Percentiles rank a stretch among this genome's conserved stretches.
Conservation (phyloP, 1,140 invertebrate genomes). For the Thrips palmi region DNA sequence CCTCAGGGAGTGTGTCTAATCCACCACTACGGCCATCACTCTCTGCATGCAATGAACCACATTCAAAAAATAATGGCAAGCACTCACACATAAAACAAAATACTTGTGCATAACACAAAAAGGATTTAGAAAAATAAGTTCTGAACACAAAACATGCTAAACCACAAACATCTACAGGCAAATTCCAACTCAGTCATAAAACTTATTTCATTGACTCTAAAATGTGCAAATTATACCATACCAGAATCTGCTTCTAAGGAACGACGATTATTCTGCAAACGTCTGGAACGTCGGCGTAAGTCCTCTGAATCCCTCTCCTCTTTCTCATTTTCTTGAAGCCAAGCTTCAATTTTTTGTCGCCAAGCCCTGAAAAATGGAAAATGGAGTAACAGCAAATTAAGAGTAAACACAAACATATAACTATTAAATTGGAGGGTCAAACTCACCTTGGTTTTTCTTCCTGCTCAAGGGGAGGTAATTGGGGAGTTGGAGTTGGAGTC, state of each 20-base stretch:
- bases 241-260: conserved; percentile 67
- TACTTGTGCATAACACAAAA: background rate
- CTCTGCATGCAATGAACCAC: conserved; percentile 28
- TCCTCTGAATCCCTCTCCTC: conserved; percentile 54
- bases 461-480: conserved; percentile 24
- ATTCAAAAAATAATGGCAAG: background rate
- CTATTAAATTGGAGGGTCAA: background rate
- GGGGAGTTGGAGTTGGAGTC: conserved; percentile 30
- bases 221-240: conserved; percentile 20
- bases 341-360: conserved; percentile 76
- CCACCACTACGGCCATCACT: conserved; percentile 42
- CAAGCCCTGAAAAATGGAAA: conserved; percentile 37
- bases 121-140: conserved; percentile 7
- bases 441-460: conserved; percentile 29
- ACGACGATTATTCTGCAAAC: conserved; percentile 44
- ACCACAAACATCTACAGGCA: too few relatives aligned
- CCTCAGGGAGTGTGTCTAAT: conserved; percentile 51
- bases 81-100: background rate
- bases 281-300: conserved; percentile 34
- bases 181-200: too few relatives aligned
- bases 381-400: conserved; percentile 2
- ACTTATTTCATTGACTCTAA: conserved; percentile 5
- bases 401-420: conserved; percentile 1
- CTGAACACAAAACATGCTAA: conserved; percentile 10
- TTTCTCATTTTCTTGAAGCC: conserved; percentile 72